Evolutionary conservation across 2,797 vertebrate genomes (phyloP).

Genomic region (Lacerta bilineata): DNA sequence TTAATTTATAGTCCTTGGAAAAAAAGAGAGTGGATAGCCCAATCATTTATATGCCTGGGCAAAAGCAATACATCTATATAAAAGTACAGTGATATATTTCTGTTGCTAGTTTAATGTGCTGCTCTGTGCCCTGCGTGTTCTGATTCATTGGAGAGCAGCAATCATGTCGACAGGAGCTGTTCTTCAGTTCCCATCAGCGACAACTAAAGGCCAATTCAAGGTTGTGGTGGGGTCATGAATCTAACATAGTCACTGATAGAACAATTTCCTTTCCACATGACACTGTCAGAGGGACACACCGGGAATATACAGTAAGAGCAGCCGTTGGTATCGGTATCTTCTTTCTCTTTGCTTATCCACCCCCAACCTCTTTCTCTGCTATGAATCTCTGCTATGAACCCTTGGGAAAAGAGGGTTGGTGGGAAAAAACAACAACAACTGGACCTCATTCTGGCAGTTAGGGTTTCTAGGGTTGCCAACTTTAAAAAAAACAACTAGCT

Average conservation of each 20-base stretch:
- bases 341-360: slow-evolving; percentile 43
- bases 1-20: slow-evolving; percentile 85
- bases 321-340: slow-evolving; percentile 71
- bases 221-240: slow-evolving; percentile 88
- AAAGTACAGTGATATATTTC: slow-evolving; percentile 88
- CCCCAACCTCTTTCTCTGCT: accelerated
- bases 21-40: slow-evolving; percentile 83
- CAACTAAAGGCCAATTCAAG: slow-evolving; percentile 90
- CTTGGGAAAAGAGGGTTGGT: slow-evolving; percentile 59
- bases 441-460: not conserved
- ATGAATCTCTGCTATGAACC: slow-evolving; percentile 45
- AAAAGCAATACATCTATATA: slow-evolving; percentile 89
- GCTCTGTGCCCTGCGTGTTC: slow-evolving; percentile 85
- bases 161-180: slow-evolving; percentile 88
- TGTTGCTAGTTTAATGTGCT: slow-evolving; percentile 87
- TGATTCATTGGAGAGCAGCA: slow-evolving; percentile 89
- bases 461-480: not conserved
- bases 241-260: slow-evolving; percentile 85
- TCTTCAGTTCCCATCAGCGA: slow-evolving; percentile 88
- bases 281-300: slow-evolving; percentile 69
- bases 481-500: not conserved
- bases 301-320: slow-evolving; percentile 72
- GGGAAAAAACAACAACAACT: slow-evolving; percentile 25
- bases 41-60: slow-evolving; percentile 87
- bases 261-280: slow-evolving; percentile 84